phyloP scores from a whole-genome alignment of 2,888 invertebrate genomes.

The Mermis nigrescens region DNA sequence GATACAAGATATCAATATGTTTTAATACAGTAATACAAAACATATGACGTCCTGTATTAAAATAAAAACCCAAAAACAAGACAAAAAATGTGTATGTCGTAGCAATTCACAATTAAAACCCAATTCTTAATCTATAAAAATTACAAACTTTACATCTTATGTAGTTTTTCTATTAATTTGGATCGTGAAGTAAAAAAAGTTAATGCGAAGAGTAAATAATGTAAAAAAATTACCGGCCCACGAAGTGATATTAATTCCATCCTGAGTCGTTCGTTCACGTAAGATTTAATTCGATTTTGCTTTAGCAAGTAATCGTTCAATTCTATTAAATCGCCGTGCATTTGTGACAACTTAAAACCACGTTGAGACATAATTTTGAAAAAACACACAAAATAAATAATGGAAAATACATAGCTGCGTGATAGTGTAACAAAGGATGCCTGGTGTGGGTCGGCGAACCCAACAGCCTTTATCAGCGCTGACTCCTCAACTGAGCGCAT shows the following conservation, averaged over 20 bases:
- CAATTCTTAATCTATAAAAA: conserved; percentile 2
- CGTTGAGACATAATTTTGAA: background rate
- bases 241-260: conserved; percentile 47
- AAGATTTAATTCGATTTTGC: conserved; percentile 47
- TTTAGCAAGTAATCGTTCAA: conserved; percentile 63
- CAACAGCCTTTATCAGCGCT: too few species aligned
- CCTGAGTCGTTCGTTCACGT: conserved; percentile 42
- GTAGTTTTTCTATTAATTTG: conserved; percentile 5
- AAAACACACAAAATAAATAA: conserved; percentile 5
- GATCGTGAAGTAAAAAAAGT: conserved; percentile 5
- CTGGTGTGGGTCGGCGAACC: too few species aligned
- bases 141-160: background rate
- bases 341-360: conserved; percentile 55
- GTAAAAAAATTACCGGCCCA: conserved; percentile 39
- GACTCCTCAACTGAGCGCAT: too few species aligned
- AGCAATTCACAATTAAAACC: too few species aligned
- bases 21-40: too few species aligned
- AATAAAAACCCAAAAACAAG: too few species aligned
- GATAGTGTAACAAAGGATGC: too few species aligned
- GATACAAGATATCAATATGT: too few species aligned
- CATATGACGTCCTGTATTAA: too few species aligned
- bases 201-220: background rate
- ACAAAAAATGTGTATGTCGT: too few species aligned
- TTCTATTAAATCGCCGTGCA: conserved; percentile 82
- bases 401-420: too few species aligned